These are phyloP conservation scores for Phenganax subtilis DNA, from an alignment of 92 coral and sea anemone species.

Conservation along the genomic window DNA sequence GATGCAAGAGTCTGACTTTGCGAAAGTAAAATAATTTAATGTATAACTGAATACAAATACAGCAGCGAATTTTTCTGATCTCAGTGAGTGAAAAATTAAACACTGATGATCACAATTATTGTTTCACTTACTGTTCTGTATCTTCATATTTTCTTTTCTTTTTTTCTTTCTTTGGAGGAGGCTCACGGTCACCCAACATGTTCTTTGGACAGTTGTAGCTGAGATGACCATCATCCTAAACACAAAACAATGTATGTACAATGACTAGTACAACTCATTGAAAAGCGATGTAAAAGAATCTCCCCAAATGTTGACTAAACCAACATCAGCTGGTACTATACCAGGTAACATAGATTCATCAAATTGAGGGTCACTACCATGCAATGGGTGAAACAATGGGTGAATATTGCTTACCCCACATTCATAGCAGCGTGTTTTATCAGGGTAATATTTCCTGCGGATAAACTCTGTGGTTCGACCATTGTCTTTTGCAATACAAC, in stretches of 20 bases:
- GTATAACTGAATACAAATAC: too few relatives aligned
- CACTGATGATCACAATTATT: neutral
- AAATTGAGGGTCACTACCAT: too few relatives aligned
- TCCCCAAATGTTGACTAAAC: too few relatives aligned
- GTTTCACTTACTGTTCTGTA: slow-evolving; percentile 17
- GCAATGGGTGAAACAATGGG: too few relatives aligned
- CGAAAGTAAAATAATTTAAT: too few relatives aligned
- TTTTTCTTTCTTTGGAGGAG: slow-evolving; percentile 86
- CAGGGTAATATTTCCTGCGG: slow-evolving; percentile 83
- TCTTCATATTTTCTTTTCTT: slow-evolving; percentile 58
- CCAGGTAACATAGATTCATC: too few relatives aligned
- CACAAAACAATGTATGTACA: neutral
- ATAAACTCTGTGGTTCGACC: slow-evolving; percentile 96
- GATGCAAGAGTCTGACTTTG: too few relatives aligned
- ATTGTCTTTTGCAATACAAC: slow-evolving; percentile 88
- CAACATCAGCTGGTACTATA: too few relatives aligned
- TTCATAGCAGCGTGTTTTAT: slow-evolving; percentile 82
- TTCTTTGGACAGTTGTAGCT: slow-evolving; percentile 93
- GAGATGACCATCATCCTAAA: slow-evolving; percentile 78
- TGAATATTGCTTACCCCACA: slow-evolving; percentile 78
- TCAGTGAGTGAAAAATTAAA: too few relatives aligned
- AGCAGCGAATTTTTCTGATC: too few relatives aligned
- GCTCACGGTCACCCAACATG: slow-evolving; percentile 89
- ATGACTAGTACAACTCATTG: too few relatives aligned
- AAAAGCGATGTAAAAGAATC: too few relatives aligned